Conservation (phyloP, 2,888 invertebrate species). For the Synanthedon vespiformis region DNA sequence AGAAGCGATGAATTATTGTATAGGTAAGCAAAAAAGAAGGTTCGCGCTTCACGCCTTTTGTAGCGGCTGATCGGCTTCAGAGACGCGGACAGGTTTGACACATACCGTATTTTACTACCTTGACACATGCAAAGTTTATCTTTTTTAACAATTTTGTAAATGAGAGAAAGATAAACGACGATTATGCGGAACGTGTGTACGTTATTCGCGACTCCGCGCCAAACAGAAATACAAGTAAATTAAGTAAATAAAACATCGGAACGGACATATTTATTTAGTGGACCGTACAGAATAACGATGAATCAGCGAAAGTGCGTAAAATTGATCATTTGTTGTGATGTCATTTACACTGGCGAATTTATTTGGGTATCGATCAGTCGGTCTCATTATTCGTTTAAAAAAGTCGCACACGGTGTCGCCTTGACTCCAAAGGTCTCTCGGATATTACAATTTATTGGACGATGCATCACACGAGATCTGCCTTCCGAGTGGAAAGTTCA, state of each 20-base stretch:
- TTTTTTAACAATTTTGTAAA: constrained; percentile 1
- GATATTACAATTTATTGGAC: constrained; percentile 37
- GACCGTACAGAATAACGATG: constrained; percentile 8
- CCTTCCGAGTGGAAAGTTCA: constrained; percentile 23
- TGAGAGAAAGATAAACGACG: not conserved
- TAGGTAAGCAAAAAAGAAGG: no score
- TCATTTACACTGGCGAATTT: constrained; percentile 29
- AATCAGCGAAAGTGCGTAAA: constrained; percentile 17
- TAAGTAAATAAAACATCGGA: not conserved
- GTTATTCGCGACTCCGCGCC: not conserved
- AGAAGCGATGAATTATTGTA: no score
- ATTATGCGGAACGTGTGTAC: not conserved
- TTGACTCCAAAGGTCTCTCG: constrained; percentile 29
- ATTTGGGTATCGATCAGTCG: constrained; percentile 37
- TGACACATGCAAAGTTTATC: constrained; percentile 9
- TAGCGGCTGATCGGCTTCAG: constrained; percentile 14
- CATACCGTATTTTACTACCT: constrained; percentile 26
- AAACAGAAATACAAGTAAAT: not conserved
- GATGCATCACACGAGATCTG: constrained; percentile 29
- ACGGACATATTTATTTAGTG: not conserved
- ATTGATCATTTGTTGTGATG: constrained; percentile 28
- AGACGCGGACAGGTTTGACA: constrained; percentile 22
- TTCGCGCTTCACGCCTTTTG: not conserved
- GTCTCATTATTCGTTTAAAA: constrained; percentile 23
- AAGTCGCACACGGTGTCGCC: constrained; percentile 13